Evolutionary conservation across 2,113 vertebrate genomes (phyloP).

Genomic region (Perognathus longimembris): DNA sequence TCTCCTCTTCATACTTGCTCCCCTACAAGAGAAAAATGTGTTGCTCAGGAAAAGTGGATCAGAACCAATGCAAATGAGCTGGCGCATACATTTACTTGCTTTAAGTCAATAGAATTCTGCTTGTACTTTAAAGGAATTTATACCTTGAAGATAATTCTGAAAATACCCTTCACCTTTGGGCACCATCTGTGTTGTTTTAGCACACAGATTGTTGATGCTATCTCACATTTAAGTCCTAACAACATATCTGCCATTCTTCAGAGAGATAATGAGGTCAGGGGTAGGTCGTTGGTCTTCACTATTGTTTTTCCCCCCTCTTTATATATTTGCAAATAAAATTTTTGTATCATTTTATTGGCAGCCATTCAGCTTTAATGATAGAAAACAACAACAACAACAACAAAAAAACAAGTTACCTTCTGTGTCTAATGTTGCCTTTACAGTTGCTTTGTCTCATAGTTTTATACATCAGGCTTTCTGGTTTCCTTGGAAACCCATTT

Average conservation of each 20-base stretch:
- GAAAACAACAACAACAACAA: too few relatives aligned
- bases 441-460: constrained; percentile 85
- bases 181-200: constrained; percentile 1
- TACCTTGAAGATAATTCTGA: constrained; percentile 16
- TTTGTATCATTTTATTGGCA: background rate
- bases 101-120: background rate
- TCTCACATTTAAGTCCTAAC: constrained; percentile 65
- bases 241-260: constrained; percentile 63
- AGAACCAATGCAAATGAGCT: background rate
- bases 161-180: background rate
- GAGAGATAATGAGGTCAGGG: background rate
- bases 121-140: constrained; percentile 32
- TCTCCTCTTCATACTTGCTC: background rate
- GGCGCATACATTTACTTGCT: background rate
- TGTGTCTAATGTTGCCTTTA: constrained; percentile 70
- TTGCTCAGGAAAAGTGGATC: background rate
- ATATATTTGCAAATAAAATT: constrained; percentile 34
- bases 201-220: background rate
- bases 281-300: background rate
- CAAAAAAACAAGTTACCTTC: constrained; percentile 50
- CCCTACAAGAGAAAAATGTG: background rate
- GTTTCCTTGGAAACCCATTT: constrained; percentile 93
- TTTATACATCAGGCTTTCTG: constrained; percentile 84
- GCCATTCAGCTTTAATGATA: constrained; percentile 18
- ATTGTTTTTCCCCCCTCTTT: background rate